Percentiles rank a stretch among this genome's conserved stretches.
phyloP scores from a whole-genome alignment of 2,888 invertebrate genomes.

The Cabera pusaria region DNA sequence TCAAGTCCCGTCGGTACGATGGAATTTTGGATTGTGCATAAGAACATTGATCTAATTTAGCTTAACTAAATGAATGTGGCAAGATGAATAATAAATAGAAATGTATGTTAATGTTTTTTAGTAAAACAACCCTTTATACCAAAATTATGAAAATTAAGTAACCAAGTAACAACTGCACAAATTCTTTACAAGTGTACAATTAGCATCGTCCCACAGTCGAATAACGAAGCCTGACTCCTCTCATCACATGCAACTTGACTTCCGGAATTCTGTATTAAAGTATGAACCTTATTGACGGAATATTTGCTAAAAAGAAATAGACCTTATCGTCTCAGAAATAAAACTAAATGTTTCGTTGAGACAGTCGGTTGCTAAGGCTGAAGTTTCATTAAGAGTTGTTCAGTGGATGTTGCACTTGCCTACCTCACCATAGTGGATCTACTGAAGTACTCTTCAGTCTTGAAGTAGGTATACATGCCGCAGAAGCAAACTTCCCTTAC shows the following conservation, averaged over 20 bases:
- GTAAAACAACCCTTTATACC: no score
- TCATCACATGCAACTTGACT: conserved; percentile 65
- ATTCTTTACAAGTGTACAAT: conserved; percentile 60
- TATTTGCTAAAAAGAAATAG: no score
- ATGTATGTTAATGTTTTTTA: no score
- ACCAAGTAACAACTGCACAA: conserved; percentile 30
- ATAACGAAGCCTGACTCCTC: conserved; percentile 69
- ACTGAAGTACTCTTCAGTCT: conserved; percentile 48
- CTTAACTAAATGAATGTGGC: no score
- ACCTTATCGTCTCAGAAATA: no score
- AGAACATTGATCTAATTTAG: no score
- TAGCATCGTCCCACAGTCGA: conserved; percentile 61
- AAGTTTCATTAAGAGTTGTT: conserved; percentile 33
- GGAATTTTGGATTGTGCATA: no score
- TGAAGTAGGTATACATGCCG: conserved; percentile 51
- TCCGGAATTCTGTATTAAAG: conserved; percentile 44
- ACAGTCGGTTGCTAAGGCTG: conserved; percentile 30
- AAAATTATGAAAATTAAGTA: conserved; percentile 22
- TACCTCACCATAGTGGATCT: conserved; percentile 53
- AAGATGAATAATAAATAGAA: no score
- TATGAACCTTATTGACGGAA: conserved; percentile 33
- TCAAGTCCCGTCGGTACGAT: no score
- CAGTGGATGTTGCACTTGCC: conserved; percentile 55
- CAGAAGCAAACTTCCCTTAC: conserved; percentile 34
- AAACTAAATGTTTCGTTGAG: no score